These are phyloP conservation scores for Catharus ustulatus DNA, from an alignment of 2,797 vertebrate genomes.

Conservation along the genomic window DNA sequence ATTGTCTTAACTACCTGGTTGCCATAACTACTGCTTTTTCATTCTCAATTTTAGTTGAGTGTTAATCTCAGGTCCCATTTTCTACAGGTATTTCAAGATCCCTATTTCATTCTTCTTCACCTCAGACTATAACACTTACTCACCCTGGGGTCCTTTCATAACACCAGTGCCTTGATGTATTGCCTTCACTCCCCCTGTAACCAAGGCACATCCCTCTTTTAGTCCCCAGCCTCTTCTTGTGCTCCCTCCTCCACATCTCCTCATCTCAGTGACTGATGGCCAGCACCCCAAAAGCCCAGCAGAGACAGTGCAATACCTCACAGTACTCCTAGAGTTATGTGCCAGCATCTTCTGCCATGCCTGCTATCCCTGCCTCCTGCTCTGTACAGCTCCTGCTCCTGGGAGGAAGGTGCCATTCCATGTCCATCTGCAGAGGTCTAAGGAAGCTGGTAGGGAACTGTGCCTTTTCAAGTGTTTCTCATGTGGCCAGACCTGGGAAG, in stretches of 20 bases:
- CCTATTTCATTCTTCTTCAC: not conserved
- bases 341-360: not conserved
- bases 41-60: not conserved
- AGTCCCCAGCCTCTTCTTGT: not conserved
- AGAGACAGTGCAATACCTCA: not conserved
- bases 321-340: not conserved
- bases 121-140: not conserved
- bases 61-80: not conserved
- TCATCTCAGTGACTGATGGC: not conserved
- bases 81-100: not conserved
- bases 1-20: not conserved
- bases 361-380: not conserved
- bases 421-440: not conserved
- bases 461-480: not conserved
- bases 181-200: not conserved
- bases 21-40: not conserved
- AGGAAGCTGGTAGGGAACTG: not conserved
- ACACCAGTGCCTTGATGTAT: not conserved
- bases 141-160: not conserved
- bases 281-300: not conserved
- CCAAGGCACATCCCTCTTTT: not conserved
- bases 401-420: fast-evolving
- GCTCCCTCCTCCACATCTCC: not conserved
- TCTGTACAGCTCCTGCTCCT: not conserved
- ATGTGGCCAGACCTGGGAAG: not conserved